phyloP scores from a whole-genome alignment of 1,140 invertebrate genomes.

The Lutraria rhynchaena region DNA sequence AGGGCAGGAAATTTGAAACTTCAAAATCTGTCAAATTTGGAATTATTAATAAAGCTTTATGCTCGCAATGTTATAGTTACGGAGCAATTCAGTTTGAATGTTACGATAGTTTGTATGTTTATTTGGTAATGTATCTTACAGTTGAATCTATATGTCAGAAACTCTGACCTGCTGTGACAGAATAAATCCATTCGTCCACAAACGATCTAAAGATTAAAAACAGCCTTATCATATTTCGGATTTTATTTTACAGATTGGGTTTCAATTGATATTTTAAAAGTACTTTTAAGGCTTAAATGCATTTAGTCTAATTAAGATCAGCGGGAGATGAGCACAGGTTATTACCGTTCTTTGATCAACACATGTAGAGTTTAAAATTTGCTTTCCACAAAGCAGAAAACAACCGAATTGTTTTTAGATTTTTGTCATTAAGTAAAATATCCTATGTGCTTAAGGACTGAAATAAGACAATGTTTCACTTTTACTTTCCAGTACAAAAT shows the following conservation, averaged over 20 bases:
- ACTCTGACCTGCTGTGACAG: constrained; percentile 49
- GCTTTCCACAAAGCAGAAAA: too few relatives aligned
- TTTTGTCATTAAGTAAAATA: too few relatives aligned
- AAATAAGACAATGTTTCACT: too few relatives aligned
- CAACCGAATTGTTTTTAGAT: too few relatives aligned
- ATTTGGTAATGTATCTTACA: constrained; percentile 51
- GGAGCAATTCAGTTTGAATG: constrained; percentile 41
- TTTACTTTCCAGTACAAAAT: too few relatives aligned
- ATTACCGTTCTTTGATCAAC: too few relatives aligned
- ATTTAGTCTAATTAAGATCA: background rate
- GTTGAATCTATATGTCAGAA: constrained; percentile 26
- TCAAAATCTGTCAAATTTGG: constrained; percentile 62
- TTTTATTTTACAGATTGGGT: constrained; percentile 34
- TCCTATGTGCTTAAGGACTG: too few relatives aligned
- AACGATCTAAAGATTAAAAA: constrained; percentile 55
- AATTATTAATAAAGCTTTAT: constrained; percentile 61
- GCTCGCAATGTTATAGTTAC: constrained; percentile 49
- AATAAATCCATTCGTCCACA: constrained; percentile 50
- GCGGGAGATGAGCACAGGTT: too few relatives aligned
- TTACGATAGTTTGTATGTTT: constrained; percentile 46
- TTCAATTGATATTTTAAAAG: constrained; percentile 38
- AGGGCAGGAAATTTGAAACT: constrained; percentile 63
- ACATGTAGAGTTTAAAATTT: too few relatives aligned
- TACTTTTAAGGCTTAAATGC: constrained; percentile 16
- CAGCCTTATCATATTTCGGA: constrained; percentile 53